Base-by-base conservation (phyloP, 2,888 invertebrate genomes). In the Meiosimyza platycephala region DNA sequence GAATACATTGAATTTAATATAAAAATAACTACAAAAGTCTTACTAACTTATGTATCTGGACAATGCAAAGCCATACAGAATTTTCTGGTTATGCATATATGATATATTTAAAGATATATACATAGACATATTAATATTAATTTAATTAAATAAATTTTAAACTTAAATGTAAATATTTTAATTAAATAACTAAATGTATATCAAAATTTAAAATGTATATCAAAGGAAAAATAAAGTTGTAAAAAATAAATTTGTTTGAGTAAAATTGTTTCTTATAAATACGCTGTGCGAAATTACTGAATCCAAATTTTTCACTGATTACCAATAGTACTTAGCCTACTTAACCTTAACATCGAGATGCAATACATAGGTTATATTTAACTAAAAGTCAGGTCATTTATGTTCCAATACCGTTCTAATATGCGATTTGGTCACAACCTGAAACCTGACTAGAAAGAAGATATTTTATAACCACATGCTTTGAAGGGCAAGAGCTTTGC, bases 161-260 rank as follows among this genome's bases (percentile, higher is more conserved):
- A 75, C 71, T 78, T 77, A 63, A 47, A 47, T 82, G 82, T 82
- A 82, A 80, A 82, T 82, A 82, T 68, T 72, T 72, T 40, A 57
- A 70, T 60, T 72, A 72, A 70, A 57, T 72, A 75, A 76, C 71
- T 80, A 76, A 73, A 76, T 79, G 76, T 80, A 81, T 78, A 79
- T 76, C 76, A 75, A 74, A 75, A 74, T 69, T 76, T 75, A 76
- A 75, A 72, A 12, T 55, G 55, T 22, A 55, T 18, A 18, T 65
- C 28, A 65, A 59, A 51, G 2, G 22, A 60, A 60, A 60, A 57
- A 63, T 33, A 48, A 54, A 62, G 22, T 48, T 51, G 51, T n/a
- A 33, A 63, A 40, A 60, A 22, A 15, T 54, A 63, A 67, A 18
- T 59, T 59, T 68, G 57, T 68, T 57, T 57, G 57, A 57, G 6